A percentile compares a stretch with the other conserved stretches of the same genome.
These are phyloP conservation scores for Atrichornis clamosus DNA, from an alignment of 2,113 vertebrate genomes.

Conservation along the genomic window DNA sequence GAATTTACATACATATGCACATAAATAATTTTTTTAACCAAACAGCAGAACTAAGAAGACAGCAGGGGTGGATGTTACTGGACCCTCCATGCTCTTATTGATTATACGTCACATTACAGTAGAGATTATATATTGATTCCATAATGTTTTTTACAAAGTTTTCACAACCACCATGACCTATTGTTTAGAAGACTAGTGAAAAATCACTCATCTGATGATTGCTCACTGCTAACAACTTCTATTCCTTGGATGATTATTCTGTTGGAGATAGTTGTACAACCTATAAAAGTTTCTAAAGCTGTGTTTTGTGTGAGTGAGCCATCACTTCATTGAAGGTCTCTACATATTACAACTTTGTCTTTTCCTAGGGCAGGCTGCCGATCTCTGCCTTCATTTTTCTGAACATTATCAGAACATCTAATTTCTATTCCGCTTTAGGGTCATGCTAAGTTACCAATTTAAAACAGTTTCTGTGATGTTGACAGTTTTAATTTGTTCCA, in stretches of 20 bases:
- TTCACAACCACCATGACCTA: background rate
- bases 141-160: background rate
- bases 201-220: background rate
- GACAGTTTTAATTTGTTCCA: slow-evolving; percentile 33
- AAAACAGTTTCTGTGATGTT: background rate
- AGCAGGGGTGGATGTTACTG: background rate
- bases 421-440: background rate
- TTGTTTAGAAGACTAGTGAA: background rate
- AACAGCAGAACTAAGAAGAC: background rate
- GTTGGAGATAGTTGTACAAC: background rate
- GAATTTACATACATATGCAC: background rate
- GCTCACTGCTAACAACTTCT: background rate
- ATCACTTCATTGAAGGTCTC: background rate
- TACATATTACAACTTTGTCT: background rate
- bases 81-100: background rate
- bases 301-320: background rate
- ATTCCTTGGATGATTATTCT: background rate
- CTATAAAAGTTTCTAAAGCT: background rate
- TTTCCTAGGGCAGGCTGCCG: background rate
- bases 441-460: slow-evolving; percentile 13
- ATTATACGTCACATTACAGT: background rate
- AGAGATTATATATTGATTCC: background rate
- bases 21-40: background rate
- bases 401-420: slow-evolving; percentile 28
- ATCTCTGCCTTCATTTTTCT: background rate